These are phyloP conservation scores for Pogonomyrmex californicus DNA, from an alignment of 1,140 invertebrate genomes.

Conservation along the genomic window DNA sequence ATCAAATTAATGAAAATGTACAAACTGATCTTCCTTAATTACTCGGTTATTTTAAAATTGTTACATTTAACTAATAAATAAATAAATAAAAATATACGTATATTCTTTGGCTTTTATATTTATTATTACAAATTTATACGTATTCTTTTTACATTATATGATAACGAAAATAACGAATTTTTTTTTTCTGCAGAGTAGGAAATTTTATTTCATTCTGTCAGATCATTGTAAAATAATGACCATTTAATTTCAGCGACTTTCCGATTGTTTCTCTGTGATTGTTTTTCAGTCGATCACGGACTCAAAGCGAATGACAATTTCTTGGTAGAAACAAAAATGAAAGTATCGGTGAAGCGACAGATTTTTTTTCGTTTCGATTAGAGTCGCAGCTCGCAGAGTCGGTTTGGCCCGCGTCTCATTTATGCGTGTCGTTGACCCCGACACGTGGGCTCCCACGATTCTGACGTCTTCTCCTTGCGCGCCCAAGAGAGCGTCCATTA, in stretches of 20 bases:
- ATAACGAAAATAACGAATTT: not conserved
- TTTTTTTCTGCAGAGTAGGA: not conserved
- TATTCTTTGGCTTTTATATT: not conserved
- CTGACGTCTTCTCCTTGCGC: constrained; percentile 63
- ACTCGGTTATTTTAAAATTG: not conserved
- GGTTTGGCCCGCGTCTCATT: constrained; percentile 21
- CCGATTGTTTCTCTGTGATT: not conserved
- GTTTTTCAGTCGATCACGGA: not conserved
- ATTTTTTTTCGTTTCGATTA: not conserved
- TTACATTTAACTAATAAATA: too few species aligned
- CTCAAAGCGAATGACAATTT: not conserved
- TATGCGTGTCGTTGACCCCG: constrained; percentile 68
- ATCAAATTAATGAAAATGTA: constrained; percentile 31
- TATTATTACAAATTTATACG: not conserved
- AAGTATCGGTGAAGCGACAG: not conserved
- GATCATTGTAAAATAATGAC: not conserved
- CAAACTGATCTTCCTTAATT: not conserved
- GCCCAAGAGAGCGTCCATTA: constrained; percentile 66
- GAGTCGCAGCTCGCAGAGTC: constrained; percentile 9
- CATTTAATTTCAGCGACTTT: not conserved
- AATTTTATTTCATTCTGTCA: not conserved
- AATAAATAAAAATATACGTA: not conserved
- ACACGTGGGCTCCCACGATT: constrained; percentile 62
- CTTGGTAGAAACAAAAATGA: not conserved
- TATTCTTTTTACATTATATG: not conserved